These are phyloP conservation scores for Lasioglossum villosulum DNA, from an alignment of 2,888 invertebrate species.

Conservation along the genomic window DNA sequence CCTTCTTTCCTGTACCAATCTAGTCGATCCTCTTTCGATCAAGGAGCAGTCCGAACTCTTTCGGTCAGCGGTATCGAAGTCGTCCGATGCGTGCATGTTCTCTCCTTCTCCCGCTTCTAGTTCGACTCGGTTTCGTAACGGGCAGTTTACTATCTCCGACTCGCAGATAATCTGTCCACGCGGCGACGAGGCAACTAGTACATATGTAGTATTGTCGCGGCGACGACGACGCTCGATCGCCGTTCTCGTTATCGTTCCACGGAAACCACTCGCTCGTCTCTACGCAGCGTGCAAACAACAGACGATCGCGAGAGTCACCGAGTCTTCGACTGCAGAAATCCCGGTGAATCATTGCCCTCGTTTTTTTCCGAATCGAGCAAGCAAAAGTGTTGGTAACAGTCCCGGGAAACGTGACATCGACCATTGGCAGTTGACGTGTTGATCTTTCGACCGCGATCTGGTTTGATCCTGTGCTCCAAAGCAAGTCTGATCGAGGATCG, in stretches of 20 bases:
- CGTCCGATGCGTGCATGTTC: neutral
- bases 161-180: slow-evolving; percentile 39
- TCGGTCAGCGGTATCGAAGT: slow-evolving; percentile 13
- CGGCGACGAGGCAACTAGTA: slow-evolving; percentile 4
- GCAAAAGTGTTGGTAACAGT: neutral
- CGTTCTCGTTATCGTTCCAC: neutral
- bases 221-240: neutral
- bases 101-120: neutral
- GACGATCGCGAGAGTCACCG: neutral
- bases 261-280: neutral
- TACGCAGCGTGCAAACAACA: neutral
- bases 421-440: neutral
- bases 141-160: slow-evolving; percentile 24
- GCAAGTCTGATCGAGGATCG: neutral
- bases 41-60: neutral
- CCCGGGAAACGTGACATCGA: neutral
- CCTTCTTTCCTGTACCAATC: neutral
- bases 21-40: neutral
- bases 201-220: neutral
- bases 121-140: slow-evolving; percentile 36
- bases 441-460: neutral
- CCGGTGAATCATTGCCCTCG: neutral
- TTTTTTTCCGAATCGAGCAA: neutral
- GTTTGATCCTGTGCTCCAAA: neutral
- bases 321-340: neutral